Base-by-base conservation (phyloP, 2,113 vertebrate genomes). In the Sinosuthora webbiana region DNA sequence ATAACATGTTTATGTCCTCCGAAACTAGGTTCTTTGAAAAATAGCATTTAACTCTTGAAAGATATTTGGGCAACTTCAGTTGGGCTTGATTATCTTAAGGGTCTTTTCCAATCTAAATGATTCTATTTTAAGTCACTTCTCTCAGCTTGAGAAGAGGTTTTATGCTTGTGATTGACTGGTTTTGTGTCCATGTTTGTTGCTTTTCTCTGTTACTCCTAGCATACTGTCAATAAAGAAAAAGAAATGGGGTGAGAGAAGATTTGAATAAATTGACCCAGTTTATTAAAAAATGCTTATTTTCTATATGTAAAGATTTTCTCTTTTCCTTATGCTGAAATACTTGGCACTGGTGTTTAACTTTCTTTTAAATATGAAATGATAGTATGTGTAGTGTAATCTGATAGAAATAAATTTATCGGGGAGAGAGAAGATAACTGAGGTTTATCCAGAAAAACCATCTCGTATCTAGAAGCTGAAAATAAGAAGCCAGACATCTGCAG, bases 281-380 rank as follows among this genome's bases (percentile, higher is more conserved):
- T 91, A 80, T 92, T 92, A 11, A 93, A 90, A 96, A 95, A 76
- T 74, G 12, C 17, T 37, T 75, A 41, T 31, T 37, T 87, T 87
- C 69, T 84, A 3, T 79, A 83, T 90, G 79, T 79, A 86, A 91
- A 71, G 37, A 25, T 70, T 83, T 90, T 60, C 33, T 56, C 27
- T 86, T 27, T 81, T 87, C 9, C 22, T 86, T 68, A 45, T 57
- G 35, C 44, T 70, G 37, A 94, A 80, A 25, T 86, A 88, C 60
- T 63, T 93, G 22, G 22, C 74, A 71, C 75, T 50, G 74, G 41
- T n/a, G 53, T 65, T 47, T 80, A 63, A 45, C 33, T 68, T 49
- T 7, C 33, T 59, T 52, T 87, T 88, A 68, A 73, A 60, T 74
- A 70, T 57, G 80, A 83, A 84, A 83, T 81, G 6, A 70, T 45